phyloP scores from a whole-genome alignment of 2,888 invertebrate genomes.

The Drosophila emarginata region DNA sequence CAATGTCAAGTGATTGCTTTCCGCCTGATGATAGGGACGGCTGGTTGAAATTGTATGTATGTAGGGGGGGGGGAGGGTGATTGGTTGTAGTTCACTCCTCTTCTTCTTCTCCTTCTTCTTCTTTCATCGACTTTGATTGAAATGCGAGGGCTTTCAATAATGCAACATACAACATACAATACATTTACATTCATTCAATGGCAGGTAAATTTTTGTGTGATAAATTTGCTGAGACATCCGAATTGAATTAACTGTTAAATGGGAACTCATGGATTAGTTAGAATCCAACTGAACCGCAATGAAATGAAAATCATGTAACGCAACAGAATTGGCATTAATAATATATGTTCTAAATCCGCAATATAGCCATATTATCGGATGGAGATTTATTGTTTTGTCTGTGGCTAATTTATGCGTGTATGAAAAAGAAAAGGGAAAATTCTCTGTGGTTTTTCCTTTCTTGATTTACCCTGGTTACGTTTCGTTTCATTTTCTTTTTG shows the following conservation, averaged over 20 bases:
- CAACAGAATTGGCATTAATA: conserved; percentile 19
- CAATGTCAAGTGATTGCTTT: conserved; percentile 72
- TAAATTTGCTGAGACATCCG: conserved; percentile 47
- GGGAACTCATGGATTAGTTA: conserved; percentile 33
- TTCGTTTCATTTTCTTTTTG: background rate
- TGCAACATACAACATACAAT: conserved; percentile 38
- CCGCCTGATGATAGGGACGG: conserved; percentile 6
- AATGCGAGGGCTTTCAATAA: conserved; percentile 61
- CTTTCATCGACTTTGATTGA: conserved; percentile 54
- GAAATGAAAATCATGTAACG: conserved; percentile 38
- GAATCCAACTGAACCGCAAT: conserved; percentile 4
- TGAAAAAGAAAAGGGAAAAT: background rate
- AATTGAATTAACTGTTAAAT: conserved; percentile 58
- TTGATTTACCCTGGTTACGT: conserved; percentile 16
- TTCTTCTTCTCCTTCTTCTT: background rate
- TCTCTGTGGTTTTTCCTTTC: conserved; percentile 16
- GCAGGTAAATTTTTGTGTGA: conserved; percentile 29
- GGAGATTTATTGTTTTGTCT: conserved; percentile 6
- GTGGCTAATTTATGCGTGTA: conserved; percentile 40
- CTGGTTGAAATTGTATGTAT: too few species aligned
- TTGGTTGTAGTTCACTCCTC: background rate
- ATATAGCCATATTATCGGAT: background rate
- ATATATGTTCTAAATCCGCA: background rate
- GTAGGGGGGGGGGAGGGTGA: too few species aligned
- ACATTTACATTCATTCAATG: background rate